These are phyloP conservation scores for Heliconius himera DNA, from an alignment of 1,140 invertebrate genomes.

Conservation along the genomic window DNA sequence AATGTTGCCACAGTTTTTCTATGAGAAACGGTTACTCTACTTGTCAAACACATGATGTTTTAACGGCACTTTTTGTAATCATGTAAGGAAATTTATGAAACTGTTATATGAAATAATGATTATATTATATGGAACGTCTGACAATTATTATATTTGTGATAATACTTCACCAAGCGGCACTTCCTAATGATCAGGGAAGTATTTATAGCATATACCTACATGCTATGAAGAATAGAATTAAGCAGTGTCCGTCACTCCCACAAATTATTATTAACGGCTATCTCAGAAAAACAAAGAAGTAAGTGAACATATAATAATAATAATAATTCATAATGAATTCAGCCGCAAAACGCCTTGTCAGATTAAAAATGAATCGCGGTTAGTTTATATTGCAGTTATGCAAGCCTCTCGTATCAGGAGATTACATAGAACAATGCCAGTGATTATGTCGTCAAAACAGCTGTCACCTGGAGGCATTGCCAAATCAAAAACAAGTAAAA, in stretches of 20 bases:
- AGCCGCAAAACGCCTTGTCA: conserved; percentile 65
- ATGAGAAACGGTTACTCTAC: conserved; percentile 52
- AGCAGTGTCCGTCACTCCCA: neutral
- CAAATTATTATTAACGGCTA: too few species aligned
- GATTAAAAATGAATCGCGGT: conserved; percentile 53
- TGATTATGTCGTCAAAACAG: conserved; percentile 73
- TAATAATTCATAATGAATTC: conserved; percentile 47
- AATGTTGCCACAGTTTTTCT: conserved; percentile 58
- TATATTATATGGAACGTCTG: neutral
- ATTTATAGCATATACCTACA: neutral
- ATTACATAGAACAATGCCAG: conserved; percentile 74
- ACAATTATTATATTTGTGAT: too few species aligned
- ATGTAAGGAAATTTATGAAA: neutral
- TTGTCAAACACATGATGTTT: conserved; percentile 19
- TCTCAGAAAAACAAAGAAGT: neutral
- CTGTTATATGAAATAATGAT: neutral
- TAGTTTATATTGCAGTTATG: conserved; percentile 71
- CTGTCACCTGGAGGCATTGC: conserved; percentile 63
- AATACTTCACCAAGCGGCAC: too few species aligned
- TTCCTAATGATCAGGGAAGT: neutral
- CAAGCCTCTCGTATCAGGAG: conserved; percentile 70
- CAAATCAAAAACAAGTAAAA: conserved; percentile 74
- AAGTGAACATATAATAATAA: neutral
- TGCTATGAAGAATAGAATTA: neutral
- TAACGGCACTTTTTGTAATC: neutral